Conservation (phyloP, 2,888 invertebrate genomes). For the Pelosia muscerda region DNA sequence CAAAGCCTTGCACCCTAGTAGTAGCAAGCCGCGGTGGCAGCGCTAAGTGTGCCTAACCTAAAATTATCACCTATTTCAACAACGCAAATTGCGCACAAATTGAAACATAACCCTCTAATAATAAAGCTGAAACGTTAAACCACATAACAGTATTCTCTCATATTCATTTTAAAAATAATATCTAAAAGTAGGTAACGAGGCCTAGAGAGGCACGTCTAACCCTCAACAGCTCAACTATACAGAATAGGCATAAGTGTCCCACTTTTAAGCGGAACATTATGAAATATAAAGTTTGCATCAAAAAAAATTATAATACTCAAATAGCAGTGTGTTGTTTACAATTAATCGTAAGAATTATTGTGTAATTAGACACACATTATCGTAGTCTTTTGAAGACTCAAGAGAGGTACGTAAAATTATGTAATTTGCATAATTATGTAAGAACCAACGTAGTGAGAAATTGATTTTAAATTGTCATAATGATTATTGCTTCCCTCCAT, state of each 20-base stretch:
- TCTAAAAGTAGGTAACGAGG: conserved; percentile 15
- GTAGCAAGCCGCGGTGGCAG: too few species aligned
- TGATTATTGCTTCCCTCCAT: too few species aligned
- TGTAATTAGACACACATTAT: too few species aligned
- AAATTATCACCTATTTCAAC: conserved; percentile 3
- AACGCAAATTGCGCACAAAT: neutral
- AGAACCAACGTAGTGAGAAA: neutral
- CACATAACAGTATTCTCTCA: neutral
- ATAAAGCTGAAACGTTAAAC: neutral
- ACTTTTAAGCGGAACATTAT: conserved; percentile 17
- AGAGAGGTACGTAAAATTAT: conserved; percentile 51
- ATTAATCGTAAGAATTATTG: too few species aligned
- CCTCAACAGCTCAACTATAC: neutral
- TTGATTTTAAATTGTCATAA: too few species aligned
- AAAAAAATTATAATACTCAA: neutral
- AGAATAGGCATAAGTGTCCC: conserved; percentile 15
- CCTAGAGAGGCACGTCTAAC: conserved; percentile 1
- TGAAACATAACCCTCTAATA: neutral
- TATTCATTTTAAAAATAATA: conserved; percentile 18
- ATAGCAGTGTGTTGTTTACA: neutral
- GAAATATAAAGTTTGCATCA: conserved; percentile 1
- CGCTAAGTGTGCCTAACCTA: too few species aligned
- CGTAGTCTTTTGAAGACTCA: conserved; percentile 45
- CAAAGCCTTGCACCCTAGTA: too few species aligned
- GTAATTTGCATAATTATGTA: neutral